phyloP scores from a whole-genome alignment of 2,113 vertebrate species.

The Mobula hypostoma region DNA sequence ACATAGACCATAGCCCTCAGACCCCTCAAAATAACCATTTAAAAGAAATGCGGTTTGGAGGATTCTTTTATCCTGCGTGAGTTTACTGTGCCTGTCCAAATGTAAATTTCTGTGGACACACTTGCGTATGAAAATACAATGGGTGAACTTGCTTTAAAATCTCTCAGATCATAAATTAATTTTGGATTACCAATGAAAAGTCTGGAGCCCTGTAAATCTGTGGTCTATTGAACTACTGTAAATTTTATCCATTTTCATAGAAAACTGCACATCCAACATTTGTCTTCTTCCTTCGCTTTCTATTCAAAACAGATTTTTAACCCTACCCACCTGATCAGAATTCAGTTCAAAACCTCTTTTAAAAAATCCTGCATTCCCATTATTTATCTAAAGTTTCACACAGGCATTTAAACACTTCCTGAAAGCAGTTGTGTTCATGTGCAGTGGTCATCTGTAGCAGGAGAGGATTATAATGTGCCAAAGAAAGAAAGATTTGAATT shows the following conservation, averaged over 20 bases:
- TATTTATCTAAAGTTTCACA: background rate
- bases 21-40: no score
- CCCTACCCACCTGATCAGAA: background rate
- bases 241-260: background rate
- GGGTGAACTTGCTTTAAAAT: background rate
- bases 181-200: background rate
- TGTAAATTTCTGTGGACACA: no score
- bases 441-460: background rate
- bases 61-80: no score
- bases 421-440: background rate
- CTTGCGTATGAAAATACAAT: background rate
- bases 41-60: no score
- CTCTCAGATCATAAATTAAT: background rate
- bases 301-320: background rate
- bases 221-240: background rate
- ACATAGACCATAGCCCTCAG: no score
- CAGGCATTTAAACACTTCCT: background rate
- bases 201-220: background rate
- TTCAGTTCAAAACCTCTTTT: background rate
- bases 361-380: background rate
- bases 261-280: background rate
- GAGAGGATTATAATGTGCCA: background rate
- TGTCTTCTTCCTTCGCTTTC: background rate
- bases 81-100: no score
- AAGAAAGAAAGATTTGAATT: no score